Evolutionary conservation across 2,797 vertebrate species (phyloP).

Genomic region (Limnodromus scolopaceus): DNA sequence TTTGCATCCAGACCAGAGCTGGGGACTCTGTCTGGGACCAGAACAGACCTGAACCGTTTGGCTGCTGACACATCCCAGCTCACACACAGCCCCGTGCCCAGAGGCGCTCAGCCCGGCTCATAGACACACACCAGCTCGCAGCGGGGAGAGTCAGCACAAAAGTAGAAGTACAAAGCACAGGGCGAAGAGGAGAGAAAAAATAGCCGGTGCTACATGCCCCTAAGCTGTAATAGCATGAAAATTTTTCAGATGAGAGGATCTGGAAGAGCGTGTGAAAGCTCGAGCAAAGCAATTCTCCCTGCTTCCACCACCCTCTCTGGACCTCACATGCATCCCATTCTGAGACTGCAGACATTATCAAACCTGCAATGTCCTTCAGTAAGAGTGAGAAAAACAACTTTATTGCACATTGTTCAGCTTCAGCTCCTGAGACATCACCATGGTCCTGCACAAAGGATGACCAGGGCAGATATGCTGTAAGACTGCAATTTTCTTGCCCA

Average conservation of each 20-base stretch:
- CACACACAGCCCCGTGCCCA: background rate
- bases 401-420: background rate
- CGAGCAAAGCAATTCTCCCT: background rate
- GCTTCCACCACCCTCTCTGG: background rate
- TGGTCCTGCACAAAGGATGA: background rate
- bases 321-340: background rate
- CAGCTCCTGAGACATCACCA: background rate
- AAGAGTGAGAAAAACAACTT: background rate
- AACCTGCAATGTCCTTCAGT: background rate
- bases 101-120: background rate
- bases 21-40: background rate
- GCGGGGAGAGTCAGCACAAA: background rate
- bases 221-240: background rate
- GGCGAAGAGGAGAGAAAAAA: background rate
- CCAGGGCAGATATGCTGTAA: background rate
- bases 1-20: background rate
- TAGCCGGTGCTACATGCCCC: fast-evolving
- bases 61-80: background rate
- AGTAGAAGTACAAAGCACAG: background rate
- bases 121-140: background rate
- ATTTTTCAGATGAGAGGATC: background rate
- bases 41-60: fast-evolving
- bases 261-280: background rate
- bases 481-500: background rate
- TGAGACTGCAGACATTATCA: background rate